These are phyloP conservation scores for Isaurus tuberculatus DNA, from an alignment of 92 coral and sea anemone species.

Conservation along the genomic window DNA sequence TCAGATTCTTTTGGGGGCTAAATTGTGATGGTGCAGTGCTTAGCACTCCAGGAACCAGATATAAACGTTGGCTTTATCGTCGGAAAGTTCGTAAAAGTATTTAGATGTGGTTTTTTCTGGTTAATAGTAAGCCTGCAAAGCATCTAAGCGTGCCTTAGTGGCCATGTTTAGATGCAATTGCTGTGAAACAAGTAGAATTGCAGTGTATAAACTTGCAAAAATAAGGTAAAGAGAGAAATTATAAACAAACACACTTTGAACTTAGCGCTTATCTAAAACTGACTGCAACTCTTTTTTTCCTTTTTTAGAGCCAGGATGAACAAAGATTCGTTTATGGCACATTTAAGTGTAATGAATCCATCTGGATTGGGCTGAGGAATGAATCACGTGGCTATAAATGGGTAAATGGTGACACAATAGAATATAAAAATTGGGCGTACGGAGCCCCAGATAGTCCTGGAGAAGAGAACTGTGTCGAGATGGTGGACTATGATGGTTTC, in stretches of 20 bases:
- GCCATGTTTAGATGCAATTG: too few species aligned
- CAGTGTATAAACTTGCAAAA: too few species aligned
- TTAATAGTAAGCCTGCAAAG: too few species aligned
- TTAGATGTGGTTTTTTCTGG: too few species aligned
- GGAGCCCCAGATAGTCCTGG: slow-evolving; percentile 23
- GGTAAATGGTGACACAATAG: slow-evolving; percentile 31
- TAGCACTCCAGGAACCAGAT: too few species aligned
- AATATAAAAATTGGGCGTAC: not conserved
- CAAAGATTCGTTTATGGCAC: slow-evolving; percentile 3
- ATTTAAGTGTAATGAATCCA: not conserved
- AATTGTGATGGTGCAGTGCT: too few species aligned
- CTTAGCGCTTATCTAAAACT: not conserved
- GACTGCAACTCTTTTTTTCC: not conserved
- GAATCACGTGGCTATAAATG: slow-evolving; percentile 30
- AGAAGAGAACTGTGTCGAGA: slow-evolving; percentile 28
- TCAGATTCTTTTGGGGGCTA: too few species aligned
- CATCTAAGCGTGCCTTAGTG: too few species aligned
- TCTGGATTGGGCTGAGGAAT: slow-evolving; percentile 41
- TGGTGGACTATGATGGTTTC: not conserved
- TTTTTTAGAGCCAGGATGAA: slow-evolving; percentile 32
- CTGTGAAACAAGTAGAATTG: too few species aligned
- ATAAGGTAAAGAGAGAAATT: not conserved
- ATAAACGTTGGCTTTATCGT: too few species aligned
- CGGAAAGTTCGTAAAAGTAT: too few species aligned
- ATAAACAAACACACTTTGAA: too few species aligned